Conservation (phyloP, 2,797 vertebrate species). For the Melanotaenia parkinsoni region DNA sequence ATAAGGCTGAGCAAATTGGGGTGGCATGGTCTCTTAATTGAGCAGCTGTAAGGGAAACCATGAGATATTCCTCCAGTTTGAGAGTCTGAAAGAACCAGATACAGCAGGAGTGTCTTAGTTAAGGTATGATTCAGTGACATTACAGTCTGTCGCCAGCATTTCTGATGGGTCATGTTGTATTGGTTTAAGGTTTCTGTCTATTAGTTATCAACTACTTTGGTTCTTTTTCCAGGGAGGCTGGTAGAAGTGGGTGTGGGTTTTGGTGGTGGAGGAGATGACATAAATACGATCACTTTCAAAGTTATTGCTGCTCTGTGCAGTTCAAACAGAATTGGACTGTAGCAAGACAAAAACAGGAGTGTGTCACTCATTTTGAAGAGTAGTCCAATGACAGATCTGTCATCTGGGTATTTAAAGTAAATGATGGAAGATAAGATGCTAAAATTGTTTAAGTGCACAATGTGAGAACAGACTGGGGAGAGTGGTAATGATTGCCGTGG, state of each 20-base stretch:
- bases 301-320: background rate
- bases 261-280: conserved; percentile 5
- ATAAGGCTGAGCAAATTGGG: conserved; percentile 30
- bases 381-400: conserved; percentile 15
- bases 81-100: conserved; percentile 41
- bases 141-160: conserved; percentile 25
- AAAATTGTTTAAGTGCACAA: conserved; percentile 8
- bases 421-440: conserved; percentile 29
- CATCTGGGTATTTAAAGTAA: conserved; percentile 23
- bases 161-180: conserved; percentile 19
- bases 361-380: conserved; percentile 7
- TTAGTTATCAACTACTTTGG: background rate
- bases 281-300: conserved; percentile 9
- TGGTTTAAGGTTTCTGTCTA: conserved; percentile 1
- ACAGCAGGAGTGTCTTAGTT: conserved; percentile 40
- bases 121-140: conserved; percentile 15
- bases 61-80: conserved; percentile 36
- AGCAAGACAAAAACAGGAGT: conserved; percentile 5
- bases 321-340: conserved; percentile 4
- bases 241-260: conserved; percentile 10
- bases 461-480: conserved; percentile 22
- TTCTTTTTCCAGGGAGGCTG: conserved; percentile 18
- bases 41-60: conserved; percentile 30
- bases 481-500: conserved; percentile 35
- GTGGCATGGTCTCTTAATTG: conserved; percentile 42